Evolutionary conservation across 2,888 invertebrate genomes (phyloP).

Genomic region (Drosophila heteroneura): DNA sequence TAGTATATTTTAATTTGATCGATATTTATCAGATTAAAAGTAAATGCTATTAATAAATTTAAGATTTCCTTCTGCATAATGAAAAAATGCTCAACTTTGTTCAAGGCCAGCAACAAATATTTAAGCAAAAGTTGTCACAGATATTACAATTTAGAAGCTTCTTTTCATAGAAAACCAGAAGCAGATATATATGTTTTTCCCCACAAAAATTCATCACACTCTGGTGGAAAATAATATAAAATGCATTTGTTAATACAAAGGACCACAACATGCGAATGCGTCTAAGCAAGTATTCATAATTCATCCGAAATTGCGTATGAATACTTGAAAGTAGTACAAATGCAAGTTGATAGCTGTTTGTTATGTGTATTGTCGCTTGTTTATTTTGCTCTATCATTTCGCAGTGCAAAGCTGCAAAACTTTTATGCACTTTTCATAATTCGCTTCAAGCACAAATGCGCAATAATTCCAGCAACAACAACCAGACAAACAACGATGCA

Average conservation of each 20-base stretch:
- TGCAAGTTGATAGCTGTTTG: slow-evolving; percentile 14
- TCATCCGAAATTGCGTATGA: slow-evolving; percentile 52
- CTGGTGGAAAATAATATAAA: slow-evolving; percentile 6
- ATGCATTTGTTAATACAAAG: not conserved
- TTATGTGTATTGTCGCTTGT: slow-evolving; percentile 36
- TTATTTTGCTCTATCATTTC: slow-evolving; percentile 68
- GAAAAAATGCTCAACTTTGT: not conserved
- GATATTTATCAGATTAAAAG: too few relatives aligned
- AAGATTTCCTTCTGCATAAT: not conserved
- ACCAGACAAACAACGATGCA: slow-evolving; percentile 41
- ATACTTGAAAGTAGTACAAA: slow-evolving; percentile 21
- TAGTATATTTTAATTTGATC: too few relatives aligned
- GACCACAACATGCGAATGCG: not conserved
- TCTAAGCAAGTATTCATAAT: slow-evolving; percentile 53
- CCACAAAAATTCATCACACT: not conserved
- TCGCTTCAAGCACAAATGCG: slow-evolving; percentile 77
- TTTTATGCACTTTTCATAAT: slow-evolving; percentile 74
- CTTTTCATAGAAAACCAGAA: not conserved
- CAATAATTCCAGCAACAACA: slow-evolving; percentile 56
- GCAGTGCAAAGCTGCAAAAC: slow-evolving; percentile 60
- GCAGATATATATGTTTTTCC: not conserved
- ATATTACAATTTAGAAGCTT: not conserved
- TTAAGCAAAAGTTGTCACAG: too few relatives aligned
- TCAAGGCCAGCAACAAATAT: not conserved
- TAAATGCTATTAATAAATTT: not conserved